Percentiles rank a stretch among this genome's conserved stretches.
Evolutionary conservation across 2,888 invertebrate species (phyloP).

Genomic region (Ornithoptera priamus): DNA sequence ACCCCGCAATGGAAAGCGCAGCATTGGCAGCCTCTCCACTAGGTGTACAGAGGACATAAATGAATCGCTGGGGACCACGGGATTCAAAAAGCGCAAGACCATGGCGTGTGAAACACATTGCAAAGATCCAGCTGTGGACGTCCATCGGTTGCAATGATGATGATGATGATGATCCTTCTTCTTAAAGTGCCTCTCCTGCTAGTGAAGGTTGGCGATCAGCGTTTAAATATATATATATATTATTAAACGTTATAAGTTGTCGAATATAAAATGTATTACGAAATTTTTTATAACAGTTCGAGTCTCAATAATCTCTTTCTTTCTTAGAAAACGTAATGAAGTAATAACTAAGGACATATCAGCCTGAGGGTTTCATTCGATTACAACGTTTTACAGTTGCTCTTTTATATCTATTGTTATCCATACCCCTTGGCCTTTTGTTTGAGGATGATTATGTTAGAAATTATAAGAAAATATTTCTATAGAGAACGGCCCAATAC

Average conservation of each 20-base stretch:
- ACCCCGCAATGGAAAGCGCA: too few species aligned
- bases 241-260: not conserved
- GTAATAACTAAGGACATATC: constrained; percentile 6
- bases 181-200: too few species aligned
- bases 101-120: too few species aligned
- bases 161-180: too few species aligned
- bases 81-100: too few species aligned
- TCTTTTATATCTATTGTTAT: constrained; percentile 7
- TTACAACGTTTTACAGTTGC: constrained; percentile 6
- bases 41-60: too few species aligned
- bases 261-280: not conserved
- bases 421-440: constrained; percentile 2
- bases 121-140: too few species aligned
- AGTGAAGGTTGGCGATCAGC: too few species aligned
- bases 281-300: not conserved
- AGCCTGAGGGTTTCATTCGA: constrained; percentile 11
- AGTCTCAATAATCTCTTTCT: constrained; percentile 4
- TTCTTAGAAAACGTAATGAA: constrained; percentile 3
- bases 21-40: too few species aligned
- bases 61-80: too few species aligned
- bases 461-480: constrained; percentile 10
- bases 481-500: not conserved
- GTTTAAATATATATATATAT: not conserved
- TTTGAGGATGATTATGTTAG: constrained; percentile 6
- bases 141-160: too few species aligned